These are phyloP conservation scores for Temnothorax longispinosus DNA, from an alignment of 1,140 invertebrate genomes.

Conservation along the genomic window DNA sequence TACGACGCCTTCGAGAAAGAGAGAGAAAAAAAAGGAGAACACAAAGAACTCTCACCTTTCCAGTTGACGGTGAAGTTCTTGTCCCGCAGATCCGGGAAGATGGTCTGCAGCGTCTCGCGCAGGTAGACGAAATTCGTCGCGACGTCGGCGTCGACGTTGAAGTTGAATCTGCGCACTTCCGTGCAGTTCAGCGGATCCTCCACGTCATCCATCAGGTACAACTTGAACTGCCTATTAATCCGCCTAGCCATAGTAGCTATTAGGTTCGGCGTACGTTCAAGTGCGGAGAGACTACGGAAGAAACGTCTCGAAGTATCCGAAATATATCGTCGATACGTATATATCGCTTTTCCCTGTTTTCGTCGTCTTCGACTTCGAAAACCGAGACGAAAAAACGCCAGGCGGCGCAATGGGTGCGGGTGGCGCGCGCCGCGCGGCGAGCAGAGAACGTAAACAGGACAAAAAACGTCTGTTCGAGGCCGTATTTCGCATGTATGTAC, in stretches of 20 bases:
- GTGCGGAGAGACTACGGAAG: neutral
- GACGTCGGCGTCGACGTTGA: conserved; percentile 82
- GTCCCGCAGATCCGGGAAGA: conserved; percentile 85
- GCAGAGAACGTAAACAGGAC: neutral
- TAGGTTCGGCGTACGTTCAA: neutral
- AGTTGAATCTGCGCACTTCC: conserved; percentile 87
- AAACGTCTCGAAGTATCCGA: neutral
- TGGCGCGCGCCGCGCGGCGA: neutral
- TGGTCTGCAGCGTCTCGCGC: conserved; percentile 84
- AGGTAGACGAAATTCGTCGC: conserved; percentile 85
- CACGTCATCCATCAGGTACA: conserved; percentile 65
- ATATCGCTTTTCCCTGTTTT: no score
- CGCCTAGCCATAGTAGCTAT: neutral
- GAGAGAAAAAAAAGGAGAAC: neutral
- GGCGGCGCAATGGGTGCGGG: no score
- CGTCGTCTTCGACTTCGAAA: no score
- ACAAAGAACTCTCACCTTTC: conserved; percentile 85
- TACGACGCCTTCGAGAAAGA: neutral
- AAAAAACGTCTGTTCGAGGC: no score
- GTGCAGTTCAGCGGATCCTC: conserved; percentile 33
- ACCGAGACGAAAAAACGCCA: no score
- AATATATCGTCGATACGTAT: no score
- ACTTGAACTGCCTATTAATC: conserved; percentile 74
- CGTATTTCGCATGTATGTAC: no score
- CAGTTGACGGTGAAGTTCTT: conserved; percentile 86